Evolutionary conservation across 2,888 invertebrate genomes (phyloP).

Genomic region (Allolobophora icterica): DNA sequence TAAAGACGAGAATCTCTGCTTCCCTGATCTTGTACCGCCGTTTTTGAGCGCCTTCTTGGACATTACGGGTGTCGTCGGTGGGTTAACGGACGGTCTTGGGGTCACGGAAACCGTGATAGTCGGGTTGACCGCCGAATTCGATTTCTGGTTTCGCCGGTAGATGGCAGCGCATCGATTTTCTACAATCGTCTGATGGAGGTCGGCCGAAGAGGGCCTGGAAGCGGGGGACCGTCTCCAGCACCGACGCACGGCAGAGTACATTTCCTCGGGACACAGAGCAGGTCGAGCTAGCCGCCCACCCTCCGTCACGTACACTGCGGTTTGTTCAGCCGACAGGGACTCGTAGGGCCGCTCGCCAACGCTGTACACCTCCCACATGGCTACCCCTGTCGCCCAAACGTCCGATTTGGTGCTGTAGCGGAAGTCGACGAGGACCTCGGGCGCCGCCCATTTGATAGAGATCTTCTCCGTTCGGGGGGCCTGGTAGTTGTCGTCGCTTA

Average conservation of each 20-base stretch:
- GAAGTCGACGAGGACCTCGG: slow-evolving; percentile 49
- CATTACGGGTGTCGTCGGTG: background rate
- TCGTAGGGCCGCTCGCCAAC: slow-evolving; percentile 48
- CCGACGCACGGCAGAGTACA: slow-evolving; percentile 45
- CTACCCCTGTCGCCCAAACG: slow-evolving; percentile 49
- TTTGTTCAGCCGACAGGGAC: slow-evolving; percentile 45
- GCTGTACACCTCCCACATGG: slow-evolving; percentile 50
- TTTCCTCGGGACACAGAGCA: slow-evolving; percentile 45
- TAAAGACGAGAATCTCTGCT: background rate
- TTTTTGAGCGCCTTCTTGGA: background rate
- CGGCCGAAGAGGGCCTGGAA: slow-evolving; percentile 41
- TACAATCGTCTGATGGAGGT: slow-evolving; percentile 23
- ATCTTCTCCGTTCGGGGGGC: slow-evolving; percentile 45
- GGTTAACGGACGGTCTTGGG: background rate
- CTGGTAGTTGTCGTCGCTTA: slow-evolving; percentile 48
- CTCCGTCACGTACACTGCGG: slow-evolving; percentile 47
- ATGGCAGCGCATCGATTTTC: background rate
- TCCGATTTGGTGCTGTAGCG: slow-evolving; percentile 49
- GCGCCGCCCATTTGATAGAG: slow-evolving; percentile 50
- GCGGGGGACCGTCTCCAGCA: slow-evolving; percentile 45
- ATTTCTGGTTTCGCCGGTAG: background rate
- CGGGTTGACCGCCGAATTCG: background rate
- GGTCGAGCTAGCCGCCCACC: slow-evolving; percentile 49
- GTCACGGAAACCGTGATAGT: background rate
- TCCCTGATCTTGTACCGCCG: background rate